Conservation (phyloP, 1,140 invertebrate genomes). For the Daktulosphaira vitifoliae region DNA sequence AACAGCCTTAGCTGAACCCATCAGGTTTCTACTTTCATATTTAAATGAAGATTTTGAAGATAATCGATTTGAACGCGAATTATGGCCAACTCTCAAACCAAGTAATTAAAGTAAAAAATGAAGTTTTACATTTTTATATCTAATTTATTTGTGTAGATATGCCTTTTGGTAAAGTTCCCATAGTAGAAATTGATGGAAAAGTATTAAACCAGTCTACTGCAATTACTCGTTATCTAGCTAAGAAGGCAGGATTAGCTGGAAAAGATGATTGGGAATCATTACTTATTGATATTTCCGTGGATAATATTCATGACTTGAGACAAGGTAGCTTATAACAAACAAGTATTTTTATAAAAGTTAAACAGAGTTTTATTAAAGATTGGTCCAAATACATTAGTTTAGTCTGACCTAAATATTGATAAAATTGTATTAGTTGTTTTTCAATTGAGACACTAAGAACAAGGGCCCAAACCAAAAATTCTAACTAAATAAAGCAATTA, state of each 20-base stretch:
- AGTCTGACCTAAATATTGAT: too few relatives aligned
- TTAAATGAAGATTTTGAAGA: conserved; percentile 58
- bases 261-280: conserved; percentile 52
- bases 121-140: neutral
- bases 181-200: conserved; percentile 51
- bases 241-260: conserved; percentile 47
- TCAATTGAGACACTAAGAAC: too few relatives aligned
- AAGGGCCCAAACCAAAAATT: too few relatives aligned
- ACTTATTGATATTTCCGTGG: conserved; percentile 43
- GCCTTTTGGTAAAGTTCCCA: conserved; percentile 50
- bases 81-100: conserved; percentile 48
- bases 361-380: too few relatives aligned
- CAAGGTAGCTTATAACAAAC: conserved; percentile 40
- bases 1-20: conserved; percentile 57
- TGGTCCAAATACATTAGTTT: too few relatives aligned
- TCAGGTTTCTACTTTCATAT: conserved; percentile 57
- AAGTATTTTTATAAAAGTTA: neutral
- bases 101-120: too few relatives aligned
- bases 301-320: conserved; percentile 42
- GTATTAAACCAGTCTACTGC: conserved; percentile 47
- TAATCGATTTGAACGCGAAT: conserved; percentile 46
- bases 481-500: too few relatives aligned
- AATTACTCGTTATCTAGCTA: conserved; percentile 50
- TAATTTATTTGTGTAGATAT: conserved; percentile 42
- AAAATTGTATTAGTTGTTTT: too few relatives aligned